A percentile compares a stretch with the other conserved stretches of the same genome.
phyloP scores from a whole-genome alignment of 2,888 invertebrate genomes.

The Phengaris arion region DNA sequence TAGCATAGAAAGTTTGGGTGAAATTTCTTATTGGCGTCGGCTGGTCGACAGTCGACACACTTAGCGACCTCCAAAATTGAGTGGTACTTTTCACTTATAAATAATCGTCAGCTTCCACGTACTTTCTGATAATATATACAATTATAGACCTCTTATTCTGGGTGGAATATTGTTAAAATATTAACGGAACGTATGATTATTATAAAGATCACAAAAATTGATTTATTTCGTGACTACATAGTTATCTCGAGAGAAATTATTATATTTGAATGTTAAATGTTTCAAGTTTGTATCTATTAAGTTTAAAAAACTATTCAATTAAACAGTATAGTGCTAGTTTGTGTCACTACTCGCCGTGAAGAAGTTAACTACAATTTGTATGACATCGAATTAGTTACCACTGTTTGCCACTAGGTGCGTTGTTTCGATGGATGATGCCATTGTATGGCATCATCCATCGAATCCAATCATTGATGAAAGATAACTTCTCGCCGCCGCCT shows the following conservation, averaged over 20 bases:
- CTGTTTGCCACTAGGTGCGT: no score
- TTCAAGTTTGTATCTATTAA: no score
- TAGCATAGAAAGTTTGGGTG: conserved; percentile 8
- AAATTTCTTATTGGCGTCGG: conserved; percentile 6
- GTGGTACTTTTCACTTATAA: conserved; percentile 19
- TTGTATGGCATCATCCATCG: no score
- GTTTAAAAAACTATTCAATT: no score
- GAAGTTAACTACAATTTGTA: no score
- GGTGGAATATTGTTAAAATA: not conserved
- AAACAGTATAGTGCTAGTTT: no score
- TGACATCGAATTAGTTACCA: no score
- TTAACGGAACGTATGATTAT: not conserved
- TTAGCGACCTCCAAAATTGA: not conserved
- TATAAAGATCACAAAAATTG: not conserved
- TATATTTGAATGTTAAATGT: not conserved
- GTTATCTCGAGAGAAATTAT: not conserved
- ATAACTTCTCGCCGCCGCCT: no score
- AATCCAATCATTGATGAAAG: no score
- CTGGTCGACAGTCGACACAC: conserved; percentile 12
- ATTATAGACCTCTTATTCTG: not conserved
- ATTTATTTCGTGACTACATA: not conserved
- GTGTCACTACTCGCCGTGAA: no score
- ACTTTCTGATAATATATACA: not conserved
- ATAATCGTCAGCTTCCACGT: not conserved
- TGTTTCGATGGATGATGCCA: no score